A percentile compares a stretch with the other conserved stretches of the same genome.
Conservation (phyloP, 2,888 invertebrate species). For the Pedicia rivosa region DNA sequence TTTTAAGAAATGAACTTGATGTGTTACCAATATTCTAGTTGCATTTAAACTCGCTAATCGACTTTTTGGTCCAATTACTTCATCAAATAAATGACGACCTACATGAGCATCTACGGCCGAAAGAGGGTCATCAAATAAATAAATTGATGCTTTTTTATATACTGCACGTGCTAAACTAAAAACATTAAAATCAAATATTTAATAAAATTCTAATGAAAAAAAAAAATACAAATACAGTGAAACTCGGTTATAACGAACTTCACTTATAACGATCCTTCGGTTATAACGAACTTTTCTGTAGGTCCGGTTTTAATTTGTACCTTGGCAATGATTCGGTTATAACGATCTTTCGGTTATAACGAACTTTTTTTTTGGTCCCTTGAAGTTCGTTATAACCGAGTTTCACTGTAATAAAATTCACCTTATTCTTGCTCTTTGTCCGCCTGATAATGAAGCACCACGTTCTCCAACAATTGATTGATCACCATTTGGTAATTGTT, state of each 20-base stretch:
- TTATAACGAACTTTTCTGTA: no score
- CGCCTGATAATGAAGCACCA: slow-evolving; percentile 56
- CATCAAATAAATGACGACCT: slow-evolving; percentile 54
- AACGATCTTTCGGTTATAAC: no score
- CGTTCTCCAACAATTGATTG: slow-evolving; percentile 53
- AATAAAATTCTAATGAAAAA: no score
- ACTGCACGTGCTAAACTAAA: slow-evolving; percentile 56
- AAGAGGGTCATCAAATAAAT: slow-evolving; percentile 63
- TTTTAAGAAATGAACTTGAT: slow-evolving; percentile 57
- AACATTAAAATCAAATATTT: no score
- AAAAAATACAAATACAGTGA: no score
- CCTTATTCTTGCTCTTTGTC: slow-evolving; percentile 59
- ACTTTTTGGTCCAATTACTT: slow-evolving; percentile 42
- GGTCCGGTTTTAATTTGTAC: no score
- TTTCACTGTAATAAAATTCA: no score
- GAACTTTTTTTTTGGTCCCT: no score
- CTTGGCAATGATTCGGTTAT: no score
- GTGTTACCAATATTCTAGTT: slow-evolving; percentile 57
- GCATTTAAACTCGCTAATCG: slow-evolving; percentile 36
- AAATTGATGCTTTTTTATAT: slow-evolving; percentile 57
- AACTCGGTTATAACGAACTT: no score
- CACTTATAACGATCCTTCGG: no score
- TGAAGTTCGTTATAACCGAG: no score
- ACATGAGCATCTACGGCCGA: slow-evolving; percentile 66
- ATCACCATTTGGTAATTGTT: slow-evolving; percentile 51